Evolutionary conservation across 2,888 invertebrate genomes (phyloP), one percentile per base, ranked within the genome.

Genomic region (Pocota personata): DNA sequence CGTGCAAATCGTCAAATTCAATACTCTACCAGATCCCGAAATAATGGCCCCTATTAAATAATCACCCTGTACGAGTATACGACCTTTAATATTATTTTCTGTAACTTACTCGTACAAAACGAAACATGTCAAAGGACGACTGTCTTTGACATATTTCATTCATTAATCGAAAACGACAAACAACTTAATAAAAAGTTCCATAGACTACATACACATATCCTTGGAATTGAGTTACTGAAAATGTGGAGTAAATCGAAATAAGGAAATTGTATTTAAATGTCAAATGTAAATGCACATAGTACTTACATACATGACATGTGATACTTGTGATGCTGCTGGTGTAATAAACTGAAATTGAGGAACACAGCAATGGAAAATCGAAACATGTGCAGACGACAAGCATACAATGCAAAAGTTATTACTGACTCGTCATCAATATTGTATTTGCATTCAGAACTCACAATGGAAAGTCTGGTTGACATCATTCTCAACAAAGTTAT

Each of bases 201-300:
- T 12, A 8, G 19, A 37, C 8, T 16, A 37, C 32, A n/a, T 40
- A 35, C 57, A 32, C 14, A 21, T 48, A 48, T 48, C 48, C 21
- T 48, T 10, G 21, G 4, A 48, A 48, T 48, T 21, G 21, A 6
- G 3, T 48, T 30, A 62, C 30, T 62, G 24, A 1, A 27, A 21
- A 12, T 32, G 7, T n/a, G 5, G 6, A 7, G n/a, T 8, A 14
- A 52, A 52, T 30, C 27, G 30, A 35, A 43, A 43, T 62, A 1
- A 43, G 43, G 62, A 62, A 32, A 19, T 48, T n/a, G 3, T 30
- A 35, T 48, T 48, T 50, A 35, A 66, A 66, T 66, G 66, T 66
- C 35, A 37, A 50, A 48, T 32, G 21, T 14, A 6, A 66, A 50
- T 37, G 35, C 66, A 50, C 21, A n/a, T n/a, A n/a, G n/a, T n/a